Base-by-base conservation (phyloP, 2,888 invertebrate genomes). In the Ditula angustiorana region DNA sequence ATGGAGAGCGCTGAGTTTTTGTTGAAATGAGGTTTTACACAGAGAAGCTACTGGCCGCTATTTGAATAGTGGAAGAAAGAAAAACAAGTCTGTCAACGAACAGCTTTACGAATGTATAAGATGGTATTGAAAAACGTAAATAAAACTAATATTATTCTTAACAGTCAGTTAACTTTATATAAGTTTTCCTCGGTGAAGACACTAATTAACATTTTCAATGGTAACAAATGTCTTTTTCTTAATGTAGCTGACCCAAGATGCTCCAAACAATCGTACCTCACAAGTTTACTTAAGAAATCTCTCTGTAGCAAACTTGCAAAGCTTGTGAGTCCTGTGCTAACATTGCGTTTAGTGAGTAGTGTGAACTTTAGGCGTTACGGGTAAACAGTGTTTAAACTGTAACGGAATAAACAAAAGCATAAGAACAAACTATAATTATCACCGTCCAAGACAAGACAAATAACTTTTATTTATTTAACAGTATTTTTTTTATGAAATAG, bases 241-340 rank as follows among this genome's bases (percentile, higher is more conserved):
- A 16, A 19, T 19, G 35, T 37, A 37, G 13, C 35, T 47, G 23
- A 23, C 10, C n/a, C n/a, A n/a, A 33, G n/a, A 28, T n/a, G n/a
- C 26, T 37, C 47, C 23, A 47, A 53, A n/a, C 16, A 19, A n/a
- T n/a, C 35, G 24, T 47, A 10, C n/a, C 8, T 10, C 19, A 7
- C 13, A 24, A 35, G 24, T 61, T 26, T 55, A 46, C 55, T 53
- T 23, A 2, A 35, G 30, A 24, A 35, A 55, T 26, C 55, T 47
- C 7, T 7, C n/a, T n/a, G n/a, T n/a, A 21, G 33, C 11, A 19
- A 50, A 37, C 26, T 28, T 19, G n/a, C n/a, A 52, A 41, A 21
- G 23, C 53, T 41, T 55, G 41, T 23, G 8, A 19, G 61, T 19
- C 61, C 55, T 55, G 47, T 47, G 21, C 55, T 55, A 61, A 55